Base-by-base conservation (phyloP, 2,888 invertebrate genomes). In the Phania funesta region DNA sequence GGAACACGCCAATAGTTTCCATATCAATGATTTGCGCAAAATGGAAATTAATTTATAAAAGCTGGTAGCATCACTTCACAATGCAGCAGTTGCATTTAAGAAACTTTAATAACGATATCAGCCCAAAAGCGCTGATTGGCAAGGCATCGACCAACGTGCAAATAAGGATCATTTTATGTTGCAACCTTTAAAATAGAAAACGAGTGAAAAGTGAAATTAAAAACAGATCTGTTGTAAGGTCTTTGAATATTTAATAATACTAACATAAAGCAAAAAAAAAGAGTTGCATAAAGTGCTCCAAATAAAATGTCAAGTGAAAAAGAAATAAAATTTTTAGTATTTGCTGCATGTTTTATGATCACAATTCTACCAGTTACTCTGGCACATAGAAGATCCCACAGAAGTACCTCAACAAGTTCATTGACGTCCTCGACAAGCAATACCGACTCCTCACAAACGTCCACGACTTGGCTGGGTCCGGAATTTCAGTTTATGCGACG, bases 401-500 rank as follows among this genome's bases (percentile, higher is more conserved):
- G 75, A 41, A 79, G 78, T 60, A 71, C 71, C 5, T 24, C 50
- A 50, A 11, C 60, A 67, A 52, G 70, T 16, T 32, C 83, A 56
- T 22, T 74, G 74, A 74, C 64, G 56, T 75, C 83, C 62, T 32
- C 83, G 54, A 38, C 26, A 9, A 78, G 29, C 29, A 71, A 13
- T 16, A 32, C 77, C 65, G 44, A n/a, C 2, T 18, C 77, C 7
- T 38, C 68, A 67, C 64, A 82, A 46, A 71, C 64, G 11, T 35
- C 74, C 64, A 77, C 22, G 8, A 67, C 83, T 13, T 86, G 86
- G 87, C 48, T 86, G 29, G 92, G 92, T n/a, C 92, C 93, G 2
- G 94, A 94, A 86, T 92, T 93, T 86, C 89, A 91, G 79, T 91
- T 94, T 83, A 90, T 93, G 86, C 92, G 93, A 86, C 93, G 93